Conservation (phyloP, 2,797 vertebrate species). For the Liparis tanakae region DNA sequence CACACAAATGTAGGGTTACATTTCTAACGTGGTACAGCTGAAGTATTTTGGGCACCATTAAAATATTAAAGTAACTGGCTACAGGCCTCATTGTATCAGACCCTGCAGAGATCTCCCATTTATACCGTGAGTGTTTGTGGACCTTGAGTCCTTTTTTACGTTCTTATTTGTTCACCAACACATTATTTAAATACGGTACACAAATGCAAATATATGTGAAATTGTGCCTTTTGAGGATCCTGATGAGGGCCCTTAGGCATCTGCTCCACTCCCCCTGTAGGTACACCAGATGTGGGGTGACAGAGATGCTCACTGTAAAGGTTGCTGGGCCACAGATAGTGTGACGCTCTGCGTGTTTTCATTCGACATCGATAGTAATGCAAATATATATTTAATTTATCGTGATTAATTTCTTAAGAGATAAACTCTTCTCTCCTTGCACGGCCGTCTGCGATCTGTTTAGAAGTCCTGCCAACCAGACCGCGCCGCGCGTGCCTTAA, state of each 20-base stretch:
- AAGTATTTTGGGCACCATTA: not conserved
- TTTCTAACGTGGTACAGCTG: not conserved
- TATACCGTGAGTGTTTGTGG: not conserved
- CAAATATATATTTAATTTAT: constrained; percentile 11
- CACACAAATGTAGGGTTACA: not conserved
- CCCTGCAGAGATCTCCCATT: constrained; percentile 8
- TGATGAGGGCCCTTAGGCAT: not conserved
- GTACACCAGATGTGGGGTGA: constrained; percentile 29
- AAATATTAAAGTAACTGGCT: not conserved
- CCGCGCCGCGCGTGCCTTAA: constrained; percentile 66
- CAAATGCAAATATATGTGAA: constrained; percentile 35
- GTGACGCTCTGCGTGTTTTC: too few relatives aligned
- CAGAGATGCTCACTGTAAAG: not conserved
- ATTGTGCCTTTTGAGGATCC: constrained; percentile 19
- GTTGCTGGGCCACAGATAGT: not conserved
- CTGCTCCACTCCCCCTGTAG: constrained; percentile 8
- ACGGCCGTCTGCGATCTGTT: constrained; percentile 56
- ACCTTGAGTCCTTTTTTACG: not conserved
- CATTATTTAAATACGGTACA: constrained; percentile 32
- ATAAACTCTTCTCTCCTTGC: constrained; percentile 31
- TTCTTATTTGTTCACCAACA: not conserved
- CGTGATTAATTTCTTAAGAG: constrained; percentile 29
- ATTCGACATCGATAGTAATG: too few relatives aligned
- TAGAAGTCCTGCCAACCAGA: constrained; percentile 62
- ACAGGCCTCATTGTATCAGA: not conserved